These are phyloP conservation scores for Apis dorsata DNA, from an alignment of 1,140 invertebrate species.

Conservation along the genomic window DNA sequence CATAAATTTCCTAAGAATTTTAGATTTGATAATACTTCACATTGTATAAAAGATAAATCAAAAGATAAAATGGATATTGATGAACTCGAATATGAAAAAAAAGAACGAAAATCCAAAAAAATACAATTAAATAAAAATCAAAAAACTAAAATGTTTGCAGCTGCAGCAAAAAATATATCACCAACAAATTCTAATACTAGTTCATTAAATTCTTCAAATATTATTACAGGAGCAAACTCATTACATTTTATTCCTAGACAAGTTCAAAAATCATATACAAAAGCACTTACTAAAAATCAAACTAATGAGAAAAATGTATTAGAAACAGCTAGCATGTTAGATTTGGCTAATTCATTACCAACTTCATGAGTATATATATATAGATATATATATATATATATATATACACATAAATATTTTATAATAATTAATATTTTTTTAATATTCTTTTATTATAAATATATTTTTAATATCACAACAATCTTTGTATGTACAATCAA, in stretches of 20 bases:
- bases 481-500: slow-evolving; percentile 53
- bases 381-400: not conserved
- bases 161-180: not conserved
- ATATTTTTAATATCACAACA: slow-evolving; percentile 67
- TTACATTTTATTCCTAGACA: slow-evolving; percentile 74
- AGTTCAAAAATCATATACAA: slow-evolving; percentile 72
- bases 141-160: slow-evolving; percentile 66
- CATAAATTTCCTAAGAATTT: slow-evolving; percentile 86
- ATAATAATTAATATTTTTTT: slow-evolving; percentile 16
- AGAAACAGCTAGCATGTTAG: slow-evolving; percentile 71
- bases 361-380: slow-evolving; percentile 19
- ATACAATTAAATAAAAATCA: slow-evolving; percentile 66
- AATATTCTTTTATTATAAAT: slow-evolving; percentile 49
- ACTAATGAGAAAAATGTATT: slow-evolving; percentile 65
- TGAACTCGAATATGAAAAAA: not conserved
- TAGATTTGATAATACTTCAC: slow-evolving; percentile 79
- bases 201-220: not conserved
- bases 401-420: not conserved
- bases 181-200: not conserved
- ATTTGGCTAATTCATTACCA: slow-evolving; percentile 71
- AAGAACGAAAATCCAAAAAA: slow-evolving; percentile 36
- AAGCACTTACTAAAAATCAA: slow-evolving; percentile 65
- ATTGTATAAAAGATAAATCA: slow-evolving; percentile 47
- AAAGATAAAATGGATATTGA: slow-evolving; percentile 64
- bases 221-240: slow-evolving; percentile 36